Evolutionary conservation across 2,888 invertebrate species (phyloP).

Genomic region (Sminthurinus aureus): DNA sequence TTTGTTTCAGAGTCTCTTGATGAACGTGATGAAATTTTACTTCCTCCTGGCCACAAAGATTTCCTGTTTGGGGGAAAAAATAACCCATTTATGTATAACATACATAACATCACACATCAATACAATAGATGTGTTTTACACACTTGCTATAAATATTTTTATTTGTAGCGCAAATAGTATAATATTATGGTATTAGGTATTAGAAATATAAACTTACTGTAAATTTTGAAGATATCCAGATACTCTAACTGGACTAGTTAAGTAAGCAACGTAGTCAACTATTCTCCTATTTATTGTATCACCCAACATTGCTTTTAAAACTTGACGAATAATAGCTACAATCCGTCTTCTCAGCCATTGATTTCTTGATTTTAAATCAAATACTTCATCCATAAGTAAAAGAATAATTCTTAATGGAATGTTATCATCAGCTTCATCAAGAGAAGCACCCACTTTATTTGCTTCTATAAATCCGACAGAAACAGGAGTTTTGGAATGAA

Average conservation of each 20-base stretch:
- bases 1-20: constrained; percentile 69
- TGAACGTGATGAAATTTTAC: constrained; percentile 67
- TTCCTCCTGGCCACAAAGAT: constrained; percentile 69
- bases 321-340: constrained; percentile 77
- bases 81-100: neutral
- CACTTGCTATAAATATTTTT: no score
- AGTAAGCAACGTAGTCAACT: constrained; percentile 82
- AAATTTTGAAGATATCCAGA: constrained; percentile 85
- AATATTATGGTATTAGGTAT: no score
- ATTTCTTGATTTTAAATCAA: constrained; percentile 80
- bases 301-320: constrained; percentile 78
- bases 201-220: constrained; percentile 71
- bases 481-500: constrained; percentile 68
- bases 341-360: constrained; percentile 82
- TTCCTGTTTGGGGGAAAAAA: constrained; percentile 62
- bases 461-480: constrained; percentile 63
- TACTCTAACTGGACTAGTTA: constrained; percentile 88
- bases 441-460: constrained; percentile 66
- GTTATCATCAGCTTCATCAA: constrained; percentile 74
- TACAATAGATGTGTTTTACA: neutral
- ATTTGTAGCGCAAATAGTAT: no score
- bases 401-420: constrained; percentile 82
- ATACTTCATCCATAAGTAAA: constrained; percentile 83
- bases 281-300: constrained; percentile 87
- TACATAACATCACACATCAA: neutral